These are phyloP conservation scores for Philopotamus ludificatus DNA, from an alignment of 1,140 invertebrate species.

Conservation along the genomic window DNA sequence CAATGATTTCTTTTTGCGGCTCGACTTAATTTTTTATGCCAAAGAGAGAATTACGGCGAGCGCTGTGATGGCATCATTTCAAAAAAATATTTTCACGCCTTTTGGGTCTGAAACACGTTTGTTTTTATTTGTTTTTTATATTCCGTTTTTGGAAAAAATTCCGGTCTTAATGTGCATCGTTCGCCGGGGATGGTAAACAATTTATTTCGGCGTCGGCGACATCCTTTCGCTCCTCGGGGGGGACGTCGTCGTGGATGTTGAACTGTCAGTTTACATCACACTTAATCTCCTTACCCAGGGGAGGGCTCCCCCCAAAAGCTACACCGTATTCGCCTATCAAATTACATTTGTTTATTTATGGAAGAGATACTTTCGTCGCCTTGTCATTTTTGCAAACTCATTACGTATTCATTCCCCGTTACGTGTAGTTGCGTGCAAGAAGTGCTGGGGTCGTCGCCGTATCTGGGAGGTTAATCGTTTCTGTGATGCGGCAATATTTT, in stretches of 20 bases:
- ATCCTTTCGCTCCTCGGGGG: not conserved
- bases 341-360: too few relatives aligned
- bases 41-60: not conserved
- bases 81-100: not conserved
- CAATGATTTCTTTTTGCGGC: conserved; percentile 16
- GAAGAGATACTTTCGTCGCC: too few relatives aligned
- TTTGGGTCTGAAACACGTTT: not conserved
- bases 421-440: too few relatives aligned
- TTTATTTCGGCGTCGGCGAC: not conserved
- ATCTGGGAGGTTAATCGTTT: too few relatives aligned
- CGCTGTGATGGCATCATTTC: not conserved
- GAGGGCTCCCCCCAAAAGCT: too few relatives aligned
- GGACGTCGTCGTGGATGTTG: not conserved
- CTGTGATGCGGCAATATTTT: too few relatives aligned
- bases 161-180: not conserved
- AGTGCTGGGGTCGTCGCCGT: too few relatives aligned
- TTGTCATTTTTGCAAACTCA: too few relatives aligned
- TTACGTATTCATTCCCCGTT: too few relatives aligned
- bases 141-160: not conserved
- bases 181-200: not conserved
- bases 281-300: not conserved
- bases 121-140: not conserved
- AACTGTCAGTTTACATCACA: not conserved
- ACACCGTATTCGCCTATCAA: too few relatives aligned
- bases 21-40: not conserved